Evolutionary conservation across 2,113 vertebrate genomes (phyloP), one percentile per base, ranked within the genome.

Genomic region (Zosterops borbonicus): DNA sequence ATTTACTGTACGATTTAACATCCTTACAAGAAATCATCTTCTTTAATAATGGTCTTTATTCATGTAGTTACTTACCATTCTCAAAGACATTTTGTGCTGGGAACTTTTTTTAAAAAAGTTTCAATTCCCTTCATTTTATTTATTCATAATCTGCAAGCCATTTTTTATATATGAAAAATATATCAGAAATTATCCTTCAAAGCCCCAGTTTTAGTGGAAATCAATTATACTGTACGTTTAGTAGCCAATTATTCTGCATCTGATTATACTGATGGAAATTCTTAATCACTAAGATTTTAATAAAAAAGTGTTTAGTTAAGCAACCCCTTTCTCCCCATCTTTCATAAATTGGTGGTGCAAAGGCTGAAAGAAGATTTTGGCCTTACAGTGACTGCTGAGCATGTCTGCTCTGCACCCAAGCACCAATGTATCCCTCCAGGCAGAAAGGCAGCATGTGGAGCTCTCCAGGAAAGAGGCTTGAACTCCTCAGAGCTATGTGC

Each of bases 81-180:
- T 80, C 28, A 77, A 76, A 90, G 81, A 83, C 7, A 63, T 91
- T 86, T 70, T 7, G 3, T 80, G 11, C 42, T 33, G 27, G 59
- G 49, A 79, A 46, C 9, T 37, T 79, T 35, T 25, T 3, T 3
- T 11, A 65, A 6, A 24, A 5, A 21, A n/a, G 8, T 63, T 77
- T 82, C 2, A 69, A 19, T 86, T 86, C 27, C 21, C 13, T 91
- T 20, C 5, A 56, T 83, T 87, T 83, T 94, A 90, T 92, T 92
- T 91, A 91, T 95, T 95, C 42, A 92, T 95, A 74, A 91, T 56
- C 75, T 83, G 24, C 12, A 91, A 86, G 39, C 9, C 42, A 81
- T 91, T 88, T 92, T 90, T 91, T 56, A 63, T 77, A 24, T 12
- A 63, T 67, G 23, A 35, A 85, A 89, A 92, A 73, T 21, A 35